Evolutionary conservation across 2,888 invertebrate species (phyloP).

Genomic region (Ischnus inquisitorius): DNA sequence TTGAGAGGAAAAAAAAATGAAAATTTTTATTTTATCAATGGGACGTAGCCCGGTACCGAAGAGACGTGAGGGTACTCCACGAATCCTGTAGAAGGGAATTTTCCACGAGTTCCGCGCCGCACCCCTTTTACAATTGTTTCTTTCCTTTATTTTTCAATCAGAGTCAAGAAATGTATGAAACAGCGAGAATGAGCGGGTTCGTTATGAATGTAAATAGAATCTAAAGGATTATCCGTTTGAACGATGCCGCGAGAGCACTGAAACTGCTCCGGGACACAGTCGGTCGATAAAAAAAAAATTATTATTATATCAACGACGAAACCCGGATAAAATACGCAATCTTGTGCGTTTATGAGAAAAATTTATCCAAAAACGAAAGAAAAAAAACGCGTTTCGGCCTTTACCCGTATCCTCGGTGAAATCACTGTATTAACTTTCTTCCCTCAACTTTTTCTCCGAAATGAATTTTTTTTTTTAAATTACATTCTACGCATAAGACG

Average conservation of each 20-base stretch:
- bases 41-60: conserved; percentile 50
- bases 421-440: background rate
- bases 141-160: background rate
- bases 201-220: conserved; percentile 65
- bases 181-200: conserved; percentile 29
- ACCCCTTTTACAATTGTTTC: background rate
- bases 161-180: conserved; percentile 5
- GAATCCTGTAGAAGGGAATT: conserved; percentile 24
- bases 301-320: conserved; percentile 1
- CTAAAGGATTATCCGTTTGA: conserved; percentile 34
- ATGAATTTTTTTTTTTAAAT: conserved; percentile 58
- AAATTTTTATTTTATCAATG: conserved; percentile 60
- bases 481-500: conserved; percentile 57
- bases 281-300: conserved; percentile 7
- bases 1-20: conserved; percentile 25
- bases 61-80: conserved; percentile 18
- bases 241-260: conserved; percentile 40
- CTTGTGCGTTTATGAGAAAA: conserved; percentile 1
- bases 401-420: background rate
- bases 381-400: conserved; percentile 4
- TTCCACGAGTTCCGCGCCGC: conserved; percentile 34
- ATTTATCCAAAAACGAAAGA: background rate
- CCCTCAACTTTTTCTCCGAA: conserved; percentile 29
- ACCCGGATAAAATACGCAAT: background rate
- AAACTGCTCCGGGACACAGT: conserved; percentile 11